A percentile compares a stretch with the other conserved stretches of the same genome.
Conservation (phyloP, 2,888 invertebrate genomes). For the Trachelus troglodyta region DNA sequence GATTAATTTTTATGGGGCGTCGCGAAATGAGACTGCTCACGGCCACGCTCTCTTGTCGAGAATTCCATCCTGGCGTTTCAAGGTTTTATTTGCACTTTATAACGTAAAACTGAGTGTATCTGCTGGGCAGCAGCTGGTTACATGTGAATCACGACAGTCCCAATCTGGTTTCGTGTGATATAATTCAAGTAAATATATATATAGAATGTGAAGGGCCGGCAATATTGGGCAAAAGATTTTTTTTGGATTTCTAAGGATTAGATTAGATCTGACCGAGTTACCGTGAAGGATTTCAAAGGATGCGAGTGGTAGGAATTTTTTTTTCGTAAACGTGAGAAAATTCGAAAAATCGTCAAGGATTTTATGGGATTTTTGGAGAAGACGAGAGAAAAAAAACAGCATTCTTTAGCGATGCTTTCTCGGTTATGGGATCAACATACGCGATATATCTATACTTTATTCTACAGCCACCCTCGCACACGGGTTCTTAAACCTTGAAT, state of each 20-base stretch:
- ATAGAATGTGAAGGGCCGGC: no score
- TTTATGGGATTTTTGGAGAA: constrained; percentile 11
- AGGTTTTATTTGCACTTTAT: constrained; percentile 42
- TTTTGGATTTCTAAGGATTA: not conserved
- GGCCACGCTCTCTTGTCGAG: constrained; percentile 6
- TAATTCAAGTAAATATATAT: not conserved
- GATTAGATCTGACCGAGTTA: not conserved
- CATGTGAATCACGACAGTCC: not conserved
- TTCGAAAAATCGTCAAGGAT: constrained; percentile 33
- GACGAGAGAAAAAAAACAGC: constrained; percentile 25
- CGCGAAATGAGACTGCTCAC: constrained; percentile 47
- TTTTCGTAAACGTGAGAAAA: constrained; percentile 48
- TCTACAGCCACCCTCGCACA: not conserved
- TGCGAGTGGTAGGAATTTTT: not conserved
- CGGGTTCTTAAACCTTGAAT: not conserved
- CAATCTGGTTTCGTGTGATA: not conserved
- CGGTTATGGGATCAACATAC: constrained; percentile 11
- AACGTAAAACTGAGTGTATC: constrained; percentile 20
- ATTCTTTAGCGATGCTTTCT: constrained; percentile 28
- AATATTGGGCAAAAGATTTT: not conserved
- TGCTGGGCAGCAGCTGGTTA: constrained; percentile 7
- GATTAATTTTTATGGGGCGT: constrained; percentile 59
- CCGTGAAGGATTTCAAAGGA: not conserved
- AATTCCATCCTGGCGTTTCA: constrained; percentile 23
- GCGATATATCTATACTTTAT: not conserved